Conservation (phyloP, 2,113 vertebrate species). For the Leptodactylus fuscus region DNA sequence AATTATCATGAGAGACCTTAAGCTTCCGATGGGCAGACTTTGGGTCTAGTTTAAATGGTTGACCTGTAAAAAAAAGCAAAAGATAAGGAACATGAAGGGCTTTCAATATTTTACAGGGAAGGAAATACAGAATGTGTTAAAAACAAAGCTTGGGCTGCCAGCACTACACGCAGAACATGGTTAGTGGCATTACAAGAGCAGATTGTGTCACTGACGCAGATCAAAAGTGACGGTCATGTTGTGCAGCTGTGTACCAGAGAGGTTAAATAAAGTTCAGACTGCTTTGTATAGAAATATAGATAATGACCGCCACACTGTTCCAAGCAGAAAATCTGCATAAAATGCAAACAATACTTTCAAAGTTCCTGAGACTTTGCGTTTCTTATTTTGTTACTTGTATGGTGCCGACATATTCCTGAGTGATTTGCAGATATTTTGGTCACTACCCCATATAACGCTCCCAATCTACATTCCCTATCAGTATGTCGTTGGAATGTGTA, state of each 20-base stretch:
- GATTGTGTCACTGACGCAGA: background rate
- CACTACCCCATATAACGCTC: no score
- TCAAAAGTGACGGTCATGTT: constrained; percentile 4
- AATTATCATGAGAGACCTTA: constrained; percentile 93
- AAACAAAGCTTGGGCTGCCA: background rate
- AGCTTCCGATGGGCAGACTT: constrained; percentile 96
- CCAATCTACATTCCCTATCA: no score
- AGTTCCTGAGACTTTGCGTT: no score
- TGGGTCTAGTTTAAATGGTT: constrained; percentile 96
- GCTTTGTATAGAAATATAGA: background rate
- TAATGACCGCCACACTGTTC: background rate
- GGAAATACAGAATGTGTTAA: background rate
- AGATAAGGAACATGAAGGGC: background rate
- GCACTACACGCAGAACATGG: background rate
- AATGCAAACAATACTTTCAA: background rate
- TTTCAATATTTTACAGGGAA: background rate
- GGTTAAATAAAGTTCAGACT: constrained; percentile 5
- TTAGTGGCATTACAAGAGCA: background rate
- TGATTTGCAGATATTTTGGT: no score
- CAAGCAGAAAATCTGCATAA: no score
- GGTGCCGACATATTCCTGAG: no score
- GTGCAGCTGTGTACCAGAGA: constrained; percentile 16
- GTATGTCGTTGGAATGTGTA: no score
- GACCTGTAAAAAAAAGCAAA: constrained; percentile 76
- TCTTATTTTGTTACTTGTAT: no score